Base-by-base conservation (phyloP, 2,797 vertebrate species). In the Poeciliopsis gracilis region DNA sequence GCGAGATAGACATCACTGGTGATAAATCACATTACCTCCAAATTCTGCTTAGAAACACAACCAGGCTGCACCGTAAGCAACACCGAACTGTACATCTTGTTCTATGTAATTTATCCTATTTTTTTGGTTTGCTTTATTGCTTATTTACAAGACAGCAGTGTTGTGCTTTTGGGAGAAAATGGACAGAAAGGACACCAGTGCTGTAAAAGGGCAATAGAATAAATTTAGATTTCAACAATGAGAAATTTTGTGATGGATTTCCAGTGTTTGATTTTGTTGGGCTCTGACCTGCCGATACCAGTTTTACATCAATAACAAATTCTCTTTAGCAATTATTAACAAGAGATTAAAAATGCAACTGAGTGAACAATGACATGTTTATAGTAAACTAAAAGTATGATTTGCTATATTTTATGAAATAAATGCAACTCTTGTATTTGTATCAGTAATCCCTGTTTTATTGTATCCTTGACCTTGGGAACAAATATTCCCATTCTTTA, bases 11-110 rank as follows among this genome's bases (percentile, higher is more conserved):
- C 81, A 87, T 93, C 85, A 90, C 83, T 72, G 30, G 81, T 84
- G 88, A 95, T 95, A 94, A 95, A 94, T 88, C 77, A 81, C 84
- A 86, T 78, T 89, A 93, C 93, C 67, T 45, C 57, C 72, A 86
- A 77, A 88, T 90, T 91, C 90, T 89, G 90, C 88, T 90, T 90
- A 84, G 91, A 89, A 90, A 90, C 90, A 90, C 77, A 88, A 90
- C 79, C 66, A 80, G 77, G 87, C 81, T 93, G 90, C 87, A 81
- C 70, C 79, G 89, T 90, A 90, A 93, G 92, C 91, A 91, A 77
- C 36, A 81, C 76, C 47, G 72, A 74, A 66, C 77, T 75, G 30
- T 57, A 71, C 81, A 77, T 80, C 63, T 72, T 59, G 74, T 89
- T 92, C 77, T 85, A 83, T 85, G 89, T 81, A 77, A 63, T 84